Conservation (phyloP, 2,797 vertebrate species). For the Danio aesculapii region DNA sequence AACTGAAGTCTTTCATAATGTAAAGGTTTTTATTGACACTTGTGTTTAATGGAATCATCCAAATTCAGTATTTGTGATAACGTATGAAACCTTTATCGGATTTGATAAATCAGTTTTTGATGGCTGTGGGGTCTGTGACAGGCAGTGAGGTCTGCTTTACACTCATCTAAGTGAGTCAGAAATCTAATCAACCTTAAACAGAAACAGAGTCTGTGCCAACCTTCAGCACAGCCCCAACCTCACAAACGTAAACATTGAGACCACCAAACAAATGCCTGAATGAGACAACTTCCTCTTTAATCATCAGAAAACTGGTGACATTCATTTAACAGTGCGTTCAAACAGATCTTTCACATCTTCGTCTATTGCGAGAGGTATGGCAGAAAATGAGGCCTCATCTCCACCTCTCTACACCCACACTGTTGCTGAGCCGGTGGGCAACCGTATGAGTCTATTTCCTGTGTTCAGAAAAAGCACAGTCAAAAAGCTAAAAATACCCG, state of each 20-base stretch:
- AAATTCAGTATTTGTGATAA: too few relatives aligned
- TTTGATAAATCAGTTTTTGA: not conserved
- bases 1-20: not conserved
- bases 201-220: not conserved
- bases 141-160: not conserved
- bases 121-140: not conserved
- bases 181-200: not conserved
- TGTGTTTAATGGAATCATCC: not conserved
- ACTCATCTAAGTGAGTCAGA: not conserved
- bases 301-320: not conserved
- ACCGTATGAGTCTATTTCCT: conserved; percentile 31
- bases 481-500: conserved; percentile 47
- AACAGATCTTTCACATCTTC: not conserved
- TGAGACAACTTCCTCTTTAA: not conserved
- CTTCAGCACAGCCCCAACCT: not conserved
- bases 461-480: conserved; percentile 47
- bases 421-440: conserved; percentile 27
- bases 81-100: not conserved
- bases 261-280: not conserved
- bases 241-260: not conserved
- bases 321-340: not conserved
- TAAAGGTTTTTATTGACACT: not conserved
- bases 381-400: not conserved
- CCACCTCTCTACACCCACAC: not conserved
- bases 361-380: not conserved